phyloP scores from a whole-genome alignment of 2,113 vertebrate species.

The Trematocara zebra region DNA sequence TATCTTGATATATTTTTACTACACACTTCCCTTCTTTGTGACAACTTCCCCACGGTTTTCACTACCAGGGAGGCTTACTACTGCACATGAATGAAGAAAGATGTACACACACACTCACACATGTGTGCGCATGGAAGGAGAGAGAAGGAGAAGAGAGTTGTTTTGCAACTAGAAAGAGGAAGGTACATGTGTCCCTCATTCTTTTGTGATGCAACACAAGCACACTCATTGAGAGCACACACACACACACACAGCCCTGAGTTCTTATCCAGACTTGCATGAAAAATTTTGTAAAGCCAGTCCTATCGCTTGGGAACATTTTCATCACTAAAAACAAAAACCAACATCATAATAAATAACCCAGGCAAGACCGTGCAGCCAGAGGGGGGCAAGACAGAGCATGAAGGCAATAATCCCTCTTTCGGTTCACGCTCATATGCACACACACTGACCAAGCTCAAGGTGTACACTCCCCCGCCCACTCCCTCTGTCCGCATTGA shows the following conservation, averaged over 20 bases:
- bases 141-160: slow-evolving; percentile 36
- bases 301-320: neutral
- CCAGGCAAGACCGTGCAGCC: neutral
- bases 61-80: slow-evolving; percentile 34
- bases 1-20: slow-evolving; percentile 63
- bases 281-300: slow-evolving; percentile 4
- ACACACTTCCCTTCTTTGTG: slow-evolving; percentile 66
- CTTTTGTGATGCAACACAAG: slow-evolving; percentile 54
- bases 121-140: neutral
- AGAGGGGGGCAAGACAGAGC: slow-evolving; percentile 25
- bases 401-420: neutral
- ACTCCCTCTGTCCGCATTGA: neutral
- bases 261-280: slow-evolving; percentile 8
- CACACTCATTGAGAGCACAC: slow-evolving; percentile 2
- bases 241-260: neutral
- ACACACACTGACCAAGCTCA: neutral
- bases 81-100: slow-evolving; percentile 61
- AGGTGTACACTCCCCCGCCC: neutral
- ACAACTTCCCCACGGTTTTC: slow-evolving; percentile 62
- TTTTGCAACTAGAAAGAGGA: slow-evolving; percentile 68
- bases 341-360: neutral
- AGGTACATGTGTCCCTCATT: slow-evolving; percentile 39
- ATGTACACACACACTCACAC: neutral
- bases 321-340: neutral
- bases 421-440: neutral